phyloP scores from a whole-genome alignment of 2,113 vertebrate genomes.

The Chionis minor region DNA sequence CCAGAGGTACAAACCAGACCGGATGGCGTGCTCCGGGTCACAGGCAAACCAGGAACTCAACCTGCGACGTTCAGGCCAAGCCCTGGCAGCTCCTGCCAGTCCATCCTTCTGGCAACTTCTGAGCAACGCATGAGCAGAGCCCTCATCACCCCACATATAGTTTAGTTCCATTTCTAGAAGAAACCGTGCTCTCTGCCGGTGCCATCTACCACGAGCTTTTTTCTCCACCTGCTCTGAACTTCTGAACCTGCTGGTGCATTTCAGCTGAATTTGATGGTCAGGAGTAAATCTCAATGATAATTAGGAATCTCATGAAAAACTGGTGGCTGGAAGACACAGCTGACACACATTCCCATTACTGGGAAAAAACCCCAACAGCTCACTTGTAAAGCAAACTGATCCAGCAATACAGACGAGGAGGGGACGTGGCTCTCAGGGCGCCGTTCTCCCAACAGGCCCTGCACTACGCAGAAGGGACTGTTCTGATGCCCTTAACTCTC shows the following conservation, averaged over 20 bases:
- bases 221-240: background rate
- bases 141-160: background rate
- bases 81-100: background rate
- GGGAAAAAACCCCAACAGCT: background rate
- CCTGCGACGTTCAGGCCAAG: background rate
- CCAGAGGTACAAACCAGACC: background rate
- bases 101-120: background rate
- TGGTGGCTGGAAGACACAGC: background rate
- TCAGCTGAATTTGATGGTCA: background rate
- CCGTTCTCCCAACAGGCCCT: background rate
- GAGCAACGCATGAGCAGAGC: background rate
- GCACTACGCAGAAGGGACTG: background rate
- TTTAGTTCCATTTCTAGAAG: background rate
- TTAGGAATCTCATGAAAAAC: background rate
- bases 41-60: background rate
- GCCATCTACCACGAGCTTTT: fast-evolving
- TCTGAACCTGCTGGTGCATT: background rate
- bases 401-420: background rate
- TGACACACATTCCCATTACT: background rate
- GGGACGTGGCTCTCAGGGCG: too few relatives aligned
- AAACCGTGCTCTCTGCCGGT: fast-evolving
- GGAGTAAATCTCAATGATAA: background rate
- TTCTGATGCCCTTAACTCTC: background rate
- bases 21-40: fast-evolving
- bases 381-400: background rate